Conservation (phyloP, 30 jellyfish, hydroid and myxozoan species). For the Euphysa ruthae region DNA sequence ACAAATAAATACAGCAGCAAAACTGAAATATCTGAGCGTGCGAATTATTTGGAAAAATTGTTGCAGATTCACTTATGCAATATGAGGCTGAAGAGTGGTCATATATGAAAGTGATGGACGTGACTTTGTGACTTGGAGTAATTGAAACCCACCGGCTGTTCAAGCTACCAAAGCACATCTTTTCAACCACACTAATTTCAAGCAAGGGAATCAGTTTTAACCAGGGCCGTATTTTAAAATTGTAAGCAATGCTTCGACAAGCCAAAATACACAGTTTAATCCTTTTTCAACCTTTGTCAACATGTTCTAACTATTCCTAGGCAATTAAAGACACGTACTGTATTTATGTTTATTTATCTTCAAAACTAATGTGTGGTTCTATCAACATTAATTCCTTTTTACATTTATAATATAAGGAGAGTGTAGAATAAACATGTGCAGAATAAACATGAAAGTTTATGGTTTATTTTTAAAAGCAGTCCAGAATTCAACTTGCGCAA, state of each 20-base stretch:
- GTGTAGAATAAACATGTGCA: too few relatives aligned
- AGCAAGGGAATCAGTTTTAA: slow-evolving; percentile 32
- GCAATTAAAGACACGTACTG: slow-evolving; percentile 5
- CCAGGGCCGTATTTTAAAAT: slow-evolving; percentile 26
- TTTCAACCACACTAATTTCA: slow-evolving; percentile 8
- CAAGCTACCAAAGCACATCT: slow-evolving; percentile 8
- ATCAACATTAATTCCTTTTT: too few relatives aligned
- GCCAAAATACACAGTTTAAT: slow-evolving; percentile 31
- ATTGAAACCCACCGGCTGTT: background rate
- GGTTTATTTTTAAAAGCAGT: too few relatives aligned
- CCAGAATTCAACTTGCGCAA: too few relatives aligned
- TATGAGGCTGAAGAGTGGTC: slow-evolving; percentile 21
- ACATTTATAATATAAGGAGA: too few relatives aligned
- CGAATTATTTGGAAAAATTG: slow-evolving; percentile 15
- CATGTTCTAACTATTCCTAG: slow-evolving; percentile 25
- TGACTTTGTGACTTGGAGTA: slow-evolving; percentile 13
- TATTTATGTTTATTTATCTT: too few relatives aligned
- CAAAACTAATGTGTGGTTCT: too few relatives aligned
- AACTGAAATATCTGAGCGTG: background rate
- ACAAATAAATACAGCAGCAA: background rate
- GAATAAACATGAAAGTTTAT: too few relatives aligned
- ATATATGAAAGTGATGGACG: slow-evolving; percentile 19
- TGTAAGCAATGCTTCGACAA: slow-evolving; percentile 22
- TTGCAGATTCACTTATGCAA: slow-evolving; percentile 19
- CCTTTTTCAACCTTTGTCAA: slow-evolving; percentile 25